phyloP scores from a whole-genome alignment of 2,113 vertebrate species.

The Cyrtonyx montezumae region DNA sequence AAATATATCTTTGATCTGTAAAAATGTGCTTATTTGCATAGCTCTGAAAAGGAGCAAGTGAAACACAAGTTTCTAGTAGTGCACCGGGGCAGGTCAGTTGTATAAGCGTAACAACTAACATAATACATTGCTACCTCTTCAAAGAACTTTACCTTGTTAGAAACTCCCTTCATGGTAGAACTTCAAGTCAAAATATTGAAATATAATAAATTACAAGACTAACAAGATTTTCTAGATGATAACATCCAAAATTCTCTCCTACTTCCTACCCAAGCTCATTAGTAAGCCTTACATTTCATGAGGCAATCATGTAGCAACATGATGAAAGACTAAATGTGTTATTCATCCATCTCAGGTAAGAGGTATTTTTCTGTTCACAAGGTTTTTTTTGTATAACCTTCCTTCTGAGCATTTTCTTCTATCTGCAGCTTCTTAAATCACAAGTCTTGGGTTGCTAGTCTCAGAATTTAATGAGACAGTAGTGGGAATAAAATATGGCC shows the following conservation, averaged over 20 bases:
- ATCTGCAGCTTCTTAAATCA: not conserved
- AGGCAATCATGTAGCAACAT: not conserved
- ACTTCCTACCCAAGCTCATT: not conserved
- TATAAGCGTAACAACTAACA: not conserved
- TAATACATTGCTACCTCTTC: not conserved
- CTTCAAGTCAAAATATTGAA: not conserved
- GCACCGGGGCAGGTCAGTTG: not conserved
- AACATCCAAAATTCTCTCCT: not conserved
- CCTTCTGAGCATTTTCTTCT: not conserved
- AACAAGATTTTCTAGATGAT: not conserved
- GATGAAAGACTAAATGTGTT: not conserved
- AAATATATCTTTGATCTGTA: not conserved
- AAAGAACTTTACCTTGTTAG: not conserved
- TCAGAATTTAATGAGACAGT: not conserved
- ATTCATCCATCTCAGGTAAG: not conserved
- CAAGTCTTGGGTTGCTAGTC: not conserved
- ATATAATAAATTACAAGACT: not conserved
- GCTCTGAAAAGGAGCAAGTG: not conserved
- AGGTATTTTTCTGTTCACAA: not conserved
- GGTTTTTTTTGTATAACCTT: not conserved
- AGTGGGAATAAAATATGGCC: not conserved
- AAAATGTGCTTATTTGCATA: not conserved
- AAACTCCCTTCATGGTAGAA: not conserved
- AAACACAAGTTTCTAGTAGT: not conserved
- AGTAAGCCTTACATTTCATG: not conserved